Percentiles rank a stretch among this genome's conserved stretches.
Conservation (phyloP, 2,888 invertebrate genomes). For the Amblyteles armatorius region DNA sequence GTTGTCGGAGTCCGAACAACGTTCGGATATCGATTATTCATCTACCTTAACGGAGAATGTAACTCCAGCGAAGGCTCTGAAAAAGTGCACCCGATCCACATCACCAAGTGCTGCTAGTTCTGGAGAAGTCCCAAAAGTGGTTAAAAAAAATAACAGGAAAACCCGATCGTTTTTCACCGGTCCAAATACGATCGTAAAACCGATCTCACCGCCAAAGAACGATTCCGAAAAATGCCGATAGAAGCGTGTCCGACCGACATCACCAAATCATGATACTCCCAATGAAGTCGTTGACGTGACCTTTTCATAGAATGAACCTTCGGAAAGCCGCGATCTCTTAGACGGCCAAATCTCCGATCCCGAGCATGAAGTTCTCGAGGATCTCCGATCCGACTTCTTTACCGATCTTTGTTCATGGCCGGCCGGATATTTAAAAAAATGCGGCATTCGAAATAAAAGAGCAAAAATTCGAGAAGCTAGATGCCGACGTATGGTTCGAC, state of each 20-base stretch:
- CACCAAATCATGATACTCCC: neutral
- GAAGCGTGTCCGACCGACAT: neutral
- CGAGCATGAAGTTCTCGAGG: neutral
- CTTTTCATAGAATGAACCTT: neutral
- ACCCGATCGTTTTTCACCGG: no score
- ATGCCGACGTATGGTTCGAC: neutral
- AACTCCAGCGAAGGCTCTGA: no score
- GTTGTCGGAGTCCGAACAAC: neutral
- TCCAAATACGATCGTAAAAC: no score
- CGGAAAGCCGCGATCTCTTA: neutral
- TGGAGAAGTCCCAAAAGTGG: no score
- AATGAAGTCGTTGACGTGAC: neutral
- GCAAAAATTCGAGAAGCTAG: neutral
- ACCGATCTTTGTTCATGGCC: neutral
- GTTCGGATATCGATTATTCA: no score
- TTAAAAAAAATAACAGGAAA: no score
- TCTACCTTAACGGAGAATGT: no score
- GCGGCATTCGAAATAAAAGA: neutral
- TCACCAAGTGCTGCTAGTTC: no score
- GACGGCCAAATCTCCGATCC: neutral
- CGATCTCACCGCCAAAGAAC: neutral
- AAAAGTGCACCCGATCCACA: no score
- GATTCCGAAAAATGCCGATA: neutral
- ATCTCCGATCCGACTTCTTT: neutral
- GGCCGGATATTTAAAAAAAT: neutral